Base-by-base conservation (phyloP, 1,140 invertebrate genomes). In the Oncopeltus fasciatus region DNA sequence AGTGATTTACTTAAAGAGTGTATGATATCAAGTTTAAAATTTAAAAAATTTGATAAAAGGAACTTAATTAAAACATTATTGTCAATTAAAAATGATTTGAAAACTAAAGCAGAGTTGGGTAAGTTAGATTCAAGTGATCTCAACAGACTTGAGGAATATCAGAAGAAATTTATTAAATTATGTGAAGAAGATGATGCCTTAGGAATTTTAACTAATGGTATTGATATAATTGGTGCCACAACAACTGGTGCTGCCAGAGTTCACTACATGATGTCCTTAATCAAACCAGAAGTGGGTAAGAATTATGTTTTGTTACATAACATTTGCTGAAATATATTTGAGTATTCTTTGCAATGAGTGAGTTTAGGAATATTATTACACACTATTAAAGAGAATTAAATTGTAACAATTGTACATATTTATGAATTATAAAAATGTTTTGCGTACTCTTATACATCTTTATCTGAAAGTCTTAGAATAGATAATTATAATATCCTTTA, bases 211-310 rank as follows among this genome's bases (percentile, higher is more conserved):
- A 16, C 18, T 21, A 66, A 67, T 28, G 68, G 49, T 9, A 12
- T 53, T 26, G 49, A 75, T 61, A 74, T 88, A 16, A 70, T 90
- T 31, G 88, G 85, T 11, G 83, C 90, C 78, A 91, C 88, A 0
- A 90, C 87, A 2, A 85, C 84, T 12, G 83, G 81, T 51, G 87
- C 87, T 1, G 86, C 87, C 4, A 78, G 81, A 56, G 70, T 81
- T n/a, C 77, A 80, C 29, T 75, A 77, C n/a, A 64, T 85, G 12
- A 69, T 91, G 18, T 70, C 80, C 58, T 69, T 76, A 16, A 67
- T 90, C 20, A 71, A 77, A 53, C 78, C 83, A 33, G 75, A 79
- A 63, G 83, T 90, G 61, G 74, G 78, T 79, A 72, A 65, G 67
- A 63, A 63, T n/a, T n/a, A n/a, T n/a, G n/a, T n/a, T n/a, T n/a